Base-by-base conservation (phyloP, 1,140 invertebrate species). In the Hormaphis cornu region DNA sequence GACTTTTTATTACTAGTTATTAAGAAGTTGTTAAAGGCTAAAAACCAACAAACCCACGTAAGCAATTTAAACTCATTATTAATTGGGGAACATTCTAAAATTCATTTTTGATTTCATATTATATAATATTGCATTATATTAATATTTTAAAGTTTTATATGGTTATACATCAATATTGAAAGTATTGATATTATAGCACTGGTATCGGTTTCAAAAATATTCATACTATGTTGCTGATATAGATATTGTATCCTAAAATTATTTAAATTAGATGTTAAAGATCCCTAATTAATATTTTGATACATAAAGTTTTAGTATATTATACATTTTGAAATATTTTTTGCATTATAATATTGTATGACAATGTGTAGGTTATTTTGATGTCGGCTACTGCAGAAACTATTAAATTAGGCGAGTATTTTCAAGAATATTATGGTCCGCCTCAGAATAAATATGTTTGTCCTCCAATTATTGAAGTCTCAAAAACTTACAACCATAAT, bases 1-100 rank as follows among this genome's bases (percentile, higher is more conserved):
- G 95, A 88, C 84, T 96, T 99, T 76, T 79, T 97, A 5, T 76
- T 99, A 8, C 82, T 97, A 18, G 80, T 97, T 14, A 82, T 98
- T 1, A 85, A 88, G 69, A 90, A 89, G 59, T 78, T 95, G 16
- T 75, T 95, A n/a, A 82, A 83, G 44, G 85, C 84, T 1, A 88
- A 88, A 73, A 87, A 87, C 0, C 79, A 81, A 2, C 78, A 80
- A 53, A 86, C 90, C 0, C 93, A 89, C 78, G 82, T 82, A 72
- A 75, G 76, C 73, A 71, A 48, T 63, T 74, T 35, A 14, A 3
- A 16, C n/a, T n/a, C n/a, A n/a, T n/a, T 16, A 42, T 42, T n/a
- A 42, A 33, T 6, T 33, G 3, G 14, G 16, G n/a, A 42, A 42
- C 6, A 42, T 16, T 6, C 20, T 20, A n/a, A n/a, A 42, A n/a